Conservation (phyloP, 2,888 invertebrate genomes). For the Philaethria dido region DNA sequence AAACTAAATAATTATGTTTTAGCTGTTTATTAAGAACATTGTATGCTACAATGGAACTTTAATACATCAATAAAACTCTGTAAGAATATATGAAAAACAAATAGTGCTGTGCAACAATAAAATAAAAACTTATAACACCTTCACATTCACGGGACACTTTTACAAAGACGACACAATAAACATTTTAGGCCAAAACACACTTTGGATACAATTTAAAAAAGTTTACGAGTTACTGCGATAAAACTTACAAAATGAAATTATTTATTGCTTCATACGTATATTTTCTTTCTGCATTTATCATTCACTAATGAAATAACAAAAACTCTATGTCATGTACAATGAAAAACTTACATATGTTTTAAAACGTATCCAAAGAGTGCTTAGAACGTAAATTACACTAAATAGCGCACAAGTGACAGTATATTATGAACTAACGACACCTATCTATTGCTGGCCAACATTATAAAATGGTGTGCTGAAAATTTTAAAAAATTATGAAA, state of each 20-base stretch:
- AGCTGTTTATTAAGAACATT: slow-evolving; percentile 80
- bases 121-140: slow-evolving; percentile 59
- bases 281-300: neutral
- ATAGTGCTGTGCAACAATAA: slow-evolving; percentile 78
- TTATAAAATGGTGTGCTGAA: neutral
- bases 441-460: slow-evolving; percentile 34
- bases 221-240: neutral
- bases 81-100: slow-evolving; percentile 76
- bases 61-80: slow-evolving; percentile 79
- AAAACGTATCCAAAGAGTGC: slow-evolving; percentile 11
- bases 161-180: slow-evolving; percentile 45
- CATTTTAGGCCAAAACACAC: slow-evolving; percentile 46
- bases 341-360: neutral
- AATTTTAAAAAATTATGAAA: neutral
- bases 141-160: slow-evolving; percentile 34
- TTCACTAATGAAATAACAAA: neutral
- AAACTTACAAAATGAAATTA: neutral
- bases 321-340: no score
- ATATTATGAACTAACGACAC: slow-evolving; percentile 24
- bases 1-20: slow-evolving; percentile 54
- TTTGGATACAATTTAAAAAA: slow-evolving; percentile 6
- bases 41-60: slow-evolving; percentile 69
- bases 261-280: neutral
- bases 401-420: slow-evolving; percentile 13
- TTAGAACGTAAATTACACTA: slow-evolving; percentile 25